These are phyloP conservation scores for Yponomeuta sedellus DNA, from an alignment of 2,888 invertebrate species.

Conservation along the genomic window DNA sequence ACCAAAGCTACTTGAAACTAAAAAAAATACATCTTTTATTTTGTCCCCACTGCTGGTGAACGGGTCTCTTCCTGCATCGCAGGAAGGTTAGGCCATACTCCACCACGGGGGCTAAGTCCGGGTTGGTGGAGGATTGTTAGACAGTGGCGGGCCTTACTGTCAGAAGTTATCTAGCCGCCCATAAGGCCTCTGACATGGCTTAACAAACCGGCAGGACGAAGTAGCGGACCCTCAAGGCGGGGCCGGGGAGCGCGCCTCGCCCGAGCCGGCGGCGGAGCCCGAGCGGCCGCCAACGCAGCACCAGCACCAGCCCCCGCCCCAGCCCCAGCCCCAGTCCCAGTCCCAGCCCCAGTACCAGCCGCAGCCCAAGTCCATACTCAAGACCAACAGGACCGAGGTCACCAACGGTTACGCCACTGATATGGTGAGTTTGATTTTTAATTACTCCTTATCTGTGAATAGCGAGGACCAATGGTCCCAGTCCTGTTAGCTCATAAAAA, in stretches of 20 bases:
- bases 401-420: slow-evolving; percentile 56
- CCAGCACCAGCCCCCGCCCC: slow-evolving; percentile 57
- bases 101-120: no score
- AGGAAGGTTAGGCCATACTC: no score
- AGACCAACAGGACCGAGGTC: slow-evolving; percentile 54
- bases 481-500: no score
- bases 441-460: not conserved
- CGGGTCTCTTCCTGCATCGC: no score
- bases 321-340: slow-evolving; percentile 53
- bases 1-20: no score
- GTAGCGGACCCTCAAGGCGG: slow-evolving; percentile 77
- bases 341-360: slow-evolving; percentile 49
- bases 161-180: no score
- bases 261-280: slow-evolving; percentile 22
- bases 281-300: slow-evolving; percentile 18
- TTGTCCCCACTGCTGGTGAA: no score
- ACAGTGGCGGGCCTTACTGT: no score
- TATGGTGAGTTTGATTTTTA: slow-evolving; percentile 24
- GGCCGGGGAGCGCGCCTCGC: slow-evolving; percentile 28
- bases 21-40: no score
- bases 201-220: slow-evolving; percentile 78
- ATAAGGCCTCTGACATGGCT: no score
- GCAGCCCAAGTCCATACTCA: slow-evolving; percentile 66
- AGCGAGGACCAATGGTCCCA: no score
- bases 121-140: no score